Base-by-base conservation (phyloP, 2,888 invertebrate genomes). In the Myathropa florea region DNA sequence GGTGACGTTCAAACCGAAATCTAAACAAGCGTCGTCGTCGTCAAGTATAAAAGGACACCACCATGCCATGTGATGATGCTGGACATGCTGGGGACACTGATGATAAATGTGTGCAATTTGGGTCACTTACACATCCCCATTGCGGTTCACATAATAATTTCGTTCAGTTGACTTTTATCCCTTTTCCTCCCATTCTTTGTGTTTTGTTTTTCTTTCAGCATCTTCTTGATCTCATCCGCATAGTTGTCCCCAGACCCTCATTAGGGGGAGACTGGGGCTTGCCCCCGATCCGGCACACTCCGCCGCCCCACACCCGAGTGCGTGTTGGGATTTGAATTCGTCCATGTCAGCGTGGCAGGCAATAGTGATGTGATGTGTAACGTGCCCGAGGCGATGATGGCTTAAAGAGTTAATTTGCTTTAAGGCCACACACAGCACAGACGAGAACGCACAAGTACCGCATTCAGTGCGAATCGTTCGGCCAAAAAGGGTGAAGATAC, bases 41-140 rank as follows among this genome's bases (percentile, higher is more conserved):
- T 46, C 46, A 65, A 46, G 24, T 68, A 53, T 64, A 53, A 64
- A 65, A 82, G 57, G 81, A n/a, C 63, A 46, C 14, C 68, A 70
- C 36, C 33, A n/a, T 4, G 28, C n/a, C n/a, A n/a, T 23, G 30
- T 57, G 24, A 70, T 28, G 14, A 10, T 4, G 24, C 26, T 73
- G 72, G 78, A 53, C 70, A 76, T 76, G 76, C 55, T 83, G 63
- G 63, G 68, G 86, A 86, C 86, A 60, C 86, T 83, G 78, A 83
- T 86, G 86, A 86, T 86, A 86, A 86, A 86, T 86, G 86, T 71
- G 64, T 83, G 83, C 86, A 86, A 86, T 86, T 86, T 86, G 83
- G 82, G 86, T 86, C 86, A 86, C 82, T 86, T 86, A 86, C 83
- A 86, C 78, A 86, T 86, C 86, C 86, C 73, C 83, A 86, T 78